Conservation (phyloP, 2,888 invertebrate genomes). For the Alentia gelatinosa region DNA sequence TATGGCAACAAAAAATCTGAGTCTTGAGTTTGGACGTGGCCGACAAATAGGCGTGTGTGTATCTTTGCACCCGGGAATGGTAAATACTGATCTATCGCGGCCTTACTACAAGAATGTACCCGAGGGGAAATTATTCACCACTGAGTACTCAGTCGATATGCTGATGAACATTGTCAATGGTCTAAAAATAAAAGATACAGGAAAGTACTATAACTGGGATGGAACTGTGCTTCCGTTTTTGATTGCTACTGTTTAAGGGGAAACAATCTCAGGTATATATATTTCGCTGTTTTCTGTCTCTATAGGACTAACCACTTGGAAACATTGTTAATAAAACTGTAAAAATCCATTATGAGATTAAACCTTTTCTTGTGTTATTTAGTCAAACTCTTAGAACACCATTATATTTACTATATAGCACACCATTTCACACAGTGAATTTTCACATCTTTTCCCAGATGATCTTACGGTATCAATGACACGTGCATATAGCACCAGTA, state of each 20-base stretch:
- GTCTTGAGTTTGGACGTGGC: slow-evolving; percentile 72
- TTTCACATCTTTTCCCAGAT: no score
- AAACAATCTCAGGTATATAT: not conserved
- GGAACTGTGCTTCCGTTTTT: slow-evolving; percentile 68
- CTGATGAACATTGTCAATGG: slow-evolving; percentile 70
- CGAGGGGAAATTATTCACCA: slow-evolving; percentile 67
- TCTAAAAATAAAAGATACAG: slow-evolving; percentile 68
- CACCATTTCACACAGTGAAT: no score
- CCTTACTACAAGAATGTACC: slow-evolving; percentile 74
- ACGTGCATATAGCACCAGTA: no score
- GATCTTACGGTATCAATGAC: no score
- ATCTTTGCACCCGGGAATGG: slow-evolving; percentile 73
- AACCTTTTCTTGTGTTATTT: not conserved
- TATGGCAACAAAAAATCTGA: slow-evolving; percentile 74
- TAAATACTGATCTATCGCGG: slow-evolving; percentile 72
- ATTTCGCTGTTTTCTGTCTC: not conserved
- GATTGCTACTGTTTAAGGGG: not conserved
- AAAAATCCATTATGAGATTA: not conserved
- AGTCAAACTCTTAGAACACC: not conserved
- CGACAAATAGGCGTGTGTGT: slow-evolving; percentile 70
- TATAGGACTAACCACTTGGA: not conserved
- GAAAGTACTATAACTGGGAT: slow-evolving; percentile 72
- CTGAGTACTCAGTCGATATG: slow-evolving; percentile 69
- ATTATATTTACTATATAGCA: no score
- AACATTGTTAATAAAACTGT: not conserved